phyloP scores from a whole-genome alignment of 2,888 invertebrate genomes.

The Caenorhabditis afra region DNA sequence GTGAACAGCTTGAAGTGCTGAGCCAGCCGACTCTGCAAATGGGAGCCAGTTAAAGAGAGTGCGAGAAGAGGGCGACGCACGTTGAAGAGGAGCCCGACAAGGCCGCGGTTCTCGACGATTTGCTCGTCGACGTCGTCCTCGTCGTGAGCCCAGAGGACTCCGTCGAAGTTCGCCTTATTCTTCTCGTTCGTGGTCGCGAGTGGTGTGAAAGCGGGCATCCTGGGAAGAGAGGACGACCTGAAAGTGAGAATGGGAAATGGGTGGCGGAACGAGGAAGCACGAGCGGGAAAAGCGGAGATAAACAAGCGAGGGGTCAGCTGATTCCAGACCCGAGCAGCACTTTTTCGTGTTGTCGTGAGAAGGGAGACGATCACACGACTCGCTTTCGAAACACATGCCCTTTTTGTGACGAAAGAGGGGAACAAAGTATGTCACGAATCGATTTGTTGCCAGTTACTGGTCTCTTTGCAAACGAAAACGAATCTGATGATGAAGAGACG shows the following conservation, averaged over 20 bases:
- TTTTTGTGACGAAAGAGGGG: conserved; percentile 2
- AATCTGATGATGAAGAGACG: conserved; percentile 23
- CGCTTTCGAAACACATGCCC: conserved; percentile 3
- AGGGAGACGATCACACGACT: conserved; percentile 10
- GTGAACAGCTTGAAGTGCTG: conserved; percentile 75
- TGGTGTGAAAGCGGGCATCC: conserved; percentile 55
- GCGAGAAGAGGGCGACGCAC: conserved; percentile 9
- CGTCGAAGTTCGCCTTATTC: conserved; percentile 11
- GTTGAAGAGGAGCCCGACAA: conserved; percentile 25
- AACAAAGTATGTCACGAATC: background rate
- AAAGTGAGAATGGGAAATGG: conserved; percentile 11
- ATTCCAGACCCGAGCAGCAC: conserved; percentile 36
- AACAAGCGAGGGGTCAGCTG: conserved; percentile 51
- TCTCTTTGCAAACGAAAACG: conserved; percentile 4
- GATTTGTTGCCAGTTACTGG: conserved; percentile 14
- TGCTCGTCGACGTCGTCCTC: conserved; percentile 17
- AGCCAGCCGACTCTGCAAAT: conserved; percentile 71
- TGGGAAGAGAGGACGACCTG: background rate
- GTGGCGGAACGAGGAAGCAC: conserved; percentile 11
- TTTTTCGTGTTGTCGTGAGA: conserved; percentile 24
- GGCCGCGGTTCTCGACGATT: conserved; percentile 14
- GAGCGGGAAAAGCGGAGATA: background rate
- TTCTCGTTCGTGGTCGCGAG: conserved; percentile 55
- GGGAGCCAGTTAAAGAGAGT: background rate
- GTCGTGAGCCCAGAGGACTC: conserved; percentile 27